These are phyloP conservation scores for Ramphastos sulfuratus DNA, from an alignment of 2,113 vertebrate species.

Conservation along the genomic window DNA sequence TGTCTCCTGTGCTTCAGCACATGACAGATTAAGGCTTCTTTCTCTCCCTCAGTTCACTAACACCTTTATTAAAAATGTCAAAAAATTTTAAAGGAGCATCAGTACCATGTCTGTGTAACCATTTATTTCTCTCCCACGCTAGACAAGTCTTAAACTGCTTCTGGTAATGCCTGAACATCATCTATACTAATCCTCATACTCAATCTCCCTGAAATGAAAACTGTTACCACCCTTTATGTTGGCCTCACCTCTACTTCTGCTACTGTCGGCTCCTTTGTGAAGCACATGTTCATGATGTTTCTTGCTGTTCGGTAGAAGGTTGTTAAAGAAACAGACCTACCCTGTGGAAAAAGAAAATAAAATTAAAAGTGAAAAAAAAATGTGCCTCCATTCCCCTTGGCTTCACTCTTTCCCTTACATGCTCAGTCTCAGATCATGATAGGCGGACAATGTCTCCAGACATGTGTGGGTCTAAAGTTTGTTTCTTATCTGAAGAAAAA, in stretches of 20 bases:
- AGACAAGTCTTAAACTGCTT: neutral
- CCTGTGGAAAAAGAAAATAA: constrained; percentile 78
- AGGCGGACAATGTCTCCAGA: neutral
- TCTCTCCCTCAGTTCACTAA: neutral
- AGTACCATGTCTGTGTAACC: neutral
- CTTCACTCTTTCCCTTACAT: neutral
- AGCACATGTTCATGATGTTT: constrained; percentile 99
- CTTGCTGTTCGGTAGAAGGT: constrained; percentile 98
- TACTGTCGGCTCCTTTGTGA: constrained; percentile 94
- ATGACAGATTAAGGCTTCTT: neutral
- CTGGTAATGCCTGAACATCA: neutral
- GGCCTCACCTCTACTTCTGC: constrained; percentile 92
- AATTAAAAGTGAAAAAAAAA: neutral
- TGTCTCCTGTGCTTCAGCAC: neutral
- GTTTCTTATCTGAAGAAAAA: neutral
- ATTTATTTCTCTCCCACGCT: neutral
- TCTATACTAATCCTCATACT: neutral
- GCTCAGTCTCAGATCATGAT: neutral
- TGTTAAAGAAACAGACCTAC: constrained; percentile 97
- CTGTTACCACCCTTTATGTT: neutral
- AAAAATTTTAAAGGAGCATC: neutral
- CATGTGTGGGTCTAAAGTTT: neutral
- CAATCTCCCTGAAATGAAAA: neutral
- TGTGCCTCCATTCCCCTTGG: accelerated
- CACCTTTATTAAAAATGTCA: neutral